Evolutionary conservation across 2,113 vertebrate genomes (phyloP).

Genomic region (Callipepla squamata): DNA sequence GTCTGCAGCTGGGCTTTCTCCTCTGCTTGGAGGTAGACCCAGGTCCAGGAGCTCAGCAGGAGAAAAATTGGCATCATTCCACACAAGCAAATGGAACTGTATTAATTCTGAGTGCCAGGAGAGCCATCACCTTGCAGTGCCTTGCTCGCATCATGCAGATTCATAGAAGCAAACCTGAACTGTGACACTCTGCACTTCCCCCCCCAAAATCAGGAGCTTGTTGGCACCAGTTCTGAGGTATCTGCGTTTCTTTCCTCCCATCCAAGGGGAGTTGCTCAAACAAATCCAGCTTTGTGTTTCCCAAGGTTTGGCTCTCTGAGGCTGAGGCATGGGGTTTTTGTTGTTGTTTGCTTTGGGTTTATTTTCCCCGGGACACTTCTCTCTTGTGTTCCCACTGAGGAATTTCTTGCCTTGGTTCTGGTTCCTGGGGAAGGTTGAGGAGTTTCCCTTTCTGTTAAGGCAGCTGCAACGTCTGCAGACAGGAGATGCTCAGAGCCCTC

Average conservation of each 20-base stretch:
- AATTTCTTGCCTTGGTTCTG: not conserved
- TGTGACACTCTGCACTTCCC: not conserved
- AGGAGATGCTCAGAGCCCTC: not conserved
- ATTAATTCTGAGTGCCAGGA: not conserved
- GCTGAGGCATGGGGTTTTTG: not conserved
- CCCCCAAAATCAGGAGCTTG: not conserved
- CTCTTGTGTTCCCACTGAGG: not conserved
- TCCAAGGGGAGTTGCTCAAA: not conserved
- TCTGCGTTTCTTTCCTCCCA: not conserved
- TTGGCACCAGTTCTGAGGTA: not conserved
- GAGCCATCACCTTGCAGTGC: not conserved
- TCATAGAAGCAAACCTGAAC: not conserved
- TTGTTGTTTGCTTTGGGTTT: not conserved
- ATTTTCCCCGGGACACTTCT: fast-evolving
- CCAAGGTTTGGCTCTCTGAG: not conserved
- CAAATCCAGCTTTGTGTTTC: not conserved
- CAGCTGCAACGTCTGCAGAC: not conserved
- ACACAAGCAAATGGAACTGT: not conserved
- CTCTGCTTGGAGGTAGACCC: not conserved
- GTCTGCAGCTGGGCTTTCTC: not conserved
- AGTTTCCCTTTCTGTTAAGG: not conserved
- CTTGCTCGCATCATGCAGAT: not conserved
- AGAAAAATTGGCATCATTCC: not conserved
- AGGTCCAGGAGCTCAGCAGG: not conserved
- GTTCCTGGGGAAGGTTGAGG: not conserved